Conservation (phyloP, 2,797 vertebrate genomes). For the Pyrocephalus nanus region DNA sequence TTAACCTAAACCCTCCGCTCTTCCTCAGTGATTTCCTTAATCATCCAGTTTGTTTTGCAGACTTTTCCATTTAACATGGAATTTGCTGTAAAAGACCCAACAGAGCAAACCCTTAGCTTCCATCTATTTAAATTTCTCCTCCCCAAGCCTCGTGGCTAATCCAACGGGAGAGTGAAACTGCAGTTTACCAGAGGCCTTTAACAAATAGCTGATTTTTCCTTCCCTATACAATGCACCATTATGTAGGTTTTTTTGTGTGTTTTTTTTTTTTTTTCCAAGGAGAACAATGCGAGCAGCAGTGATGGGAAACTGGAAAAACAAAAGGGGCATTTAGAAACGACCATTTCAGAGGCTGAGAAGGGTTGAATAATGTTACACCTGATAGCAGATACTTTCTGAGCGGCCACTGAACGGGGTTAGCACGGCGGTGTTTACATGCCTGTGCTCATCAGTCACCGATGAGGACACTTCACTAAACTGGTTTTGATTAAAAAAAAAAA, state of each 20-base stretch:
- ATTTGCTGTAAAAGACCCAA: conserved; percentile 7
- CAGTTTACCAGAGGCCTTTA: conserved; percentile 4
- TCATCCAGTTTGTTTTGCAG: conserved; percentile 1
- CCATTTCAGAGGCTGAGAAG: conserved; percentile 54
- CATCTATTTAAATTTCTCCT: conserved; percentile 27
- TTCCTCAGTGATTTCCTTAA: not conserved
- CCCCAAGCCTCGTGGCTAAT: conserved; percentile 12
- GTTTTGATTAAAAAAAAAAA: not conserved
- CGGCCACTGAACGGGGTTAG: not conserved
- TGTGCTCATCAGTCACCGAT: rapidly evolving
- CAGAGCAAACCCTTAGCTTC: conserved; percentile 1
- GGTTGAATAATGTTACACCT: conserved; percentile 66
- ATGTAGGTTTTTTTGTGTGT: not conserved
- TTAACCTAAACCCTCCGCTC: not conserved
- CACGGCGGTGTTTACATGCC: not conserved
- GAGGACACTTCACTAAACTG: not conserved
- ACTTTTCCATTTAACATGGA: not conserved
- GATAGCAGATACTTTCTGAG: conserved; percentile 35
- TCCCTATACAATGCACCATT: conserved; percentile 75
- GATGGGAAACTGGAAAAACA: conserved; percentile 73
- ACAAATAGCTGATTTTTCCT: conserved; percentile 75
- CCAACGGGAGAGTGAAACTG: not conserved
- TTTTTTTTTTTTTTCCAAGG: not conserved
- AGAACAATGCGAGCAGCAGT: conserved; percentile 65
- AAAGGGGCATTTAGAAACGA: conserved; percentile 64